Percentiles rank a stretch among this genome's conserved stretches.
Evolutionary conservation across 2,113 vertebrate genomes (phyloP).

Genomic region (Monopterus albus): DNA sequence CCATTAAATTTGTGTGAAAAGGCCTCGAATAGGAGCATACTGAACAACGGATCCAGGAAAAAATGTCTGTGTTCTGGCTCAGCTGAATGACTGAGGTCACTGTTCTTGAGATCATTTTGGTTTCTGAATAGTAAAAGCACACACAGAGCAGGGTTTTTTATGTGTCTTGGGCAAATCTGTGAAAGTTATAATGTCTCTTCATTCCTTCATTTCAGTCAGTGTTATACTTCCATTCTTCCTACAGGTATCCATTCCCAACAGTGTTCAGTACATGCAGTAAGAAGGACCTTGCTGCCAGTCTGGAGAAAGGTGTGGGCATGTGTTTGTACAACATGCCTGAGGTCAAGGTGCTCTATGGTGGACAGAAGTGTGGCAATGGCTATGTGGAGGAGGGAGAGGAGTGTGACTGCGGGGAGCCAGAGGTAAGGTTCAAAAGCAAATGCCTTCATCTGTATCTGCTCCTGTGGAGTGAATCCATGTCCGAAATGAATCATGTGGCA

Average conservation of each 20-base stretch:
- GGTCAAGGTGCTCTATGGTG: slow-evolving; percentile 92
- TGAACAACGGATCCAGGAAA: slow-evolving; percentile 18
- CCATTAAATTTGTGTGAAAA: slow-evolving; percentile 50
- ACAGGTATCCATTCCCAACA: slow-evolving; percentile 93
- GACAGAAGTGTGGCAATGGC: slow-evolving; percentile 95
- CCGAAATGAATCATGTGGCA: neutral
- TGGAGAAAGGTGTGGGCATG: slow-evolving; percentile 97
- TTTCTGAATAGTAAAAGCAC: slow-evolving; percentile 14
- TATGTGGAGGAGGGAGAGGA: slow-evolving; percentile 96
- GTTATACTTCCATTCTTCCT: neutral
- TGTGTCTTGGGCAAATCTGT: neutral
- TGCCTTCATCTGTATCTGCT: neutral
- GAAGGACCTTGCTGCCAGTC: slow-evolving; percentile 93
- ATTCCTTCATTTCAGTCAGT: neutral
- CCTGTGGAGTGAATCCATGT: slow-evolving; percentile 5
- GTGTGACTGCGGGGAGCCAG: slow-evolving; percentile 96
- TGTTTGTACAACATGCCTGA: slow-evolving; percentile 98
- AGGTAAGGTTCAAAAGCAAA: slow-evolving; percentile 78
- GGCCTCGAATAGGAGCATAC: slow-evolving; percentile 18
- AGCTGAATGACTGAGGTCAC: neutral
- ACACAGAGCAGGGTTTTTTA: neutral
- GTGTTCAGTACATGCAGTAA: slow-evolving; percentile 97
- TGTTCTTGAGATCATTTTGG: slow-evolving; percentile 5
- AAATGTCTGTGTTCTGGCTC: slow-evolving; percentile 9
- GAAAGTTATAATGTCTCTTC: neutral